Evolutionary conservation across 1,140 invertebrate genomes (phyloP), one percentile per base, ranked within the genome.

Genomic region (Thrips palmi): DNA sequence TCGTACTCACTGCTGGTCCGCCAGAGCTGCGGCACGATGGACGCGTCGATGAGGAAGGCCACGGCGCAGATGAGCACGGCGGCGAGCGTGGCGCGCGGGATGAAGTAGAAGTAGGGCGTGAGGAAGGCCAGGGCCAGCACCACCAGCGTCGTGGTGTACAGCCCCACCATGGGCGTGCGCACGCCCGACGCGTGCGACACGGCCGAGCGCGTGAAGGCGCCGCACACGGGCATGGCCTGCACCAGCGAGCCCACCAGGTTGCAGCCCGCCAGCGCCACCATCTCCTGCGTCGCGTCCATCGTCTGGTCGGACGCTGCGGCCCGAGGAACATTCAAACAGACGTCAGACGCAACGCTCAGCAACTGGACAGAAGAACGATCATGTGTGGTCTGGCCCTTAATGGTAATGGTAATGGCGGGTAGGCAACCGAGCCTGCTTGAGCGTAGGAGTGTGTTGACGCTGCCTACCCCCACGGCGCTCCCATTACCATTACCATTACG

Each of bases 171-270:
- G 11, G 78, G 70, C 2, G 79, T 81, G 45, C 67, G 65, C 2
- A 82, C 71, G 27, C 80, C 79, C 56, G 74, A 78, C 14, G 75
- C 74, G 44, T 68, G 70, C 50, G 74, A 74, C 0, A 86, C 71
- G 27, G 79, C 80, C 39, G 77, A 78, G 47, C 75, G 60, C 0
- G 71, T 71, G 51, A 78, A 74, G 1, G 74, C 75, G 20, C 72
- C 80, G 33, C 73, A 73, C 4, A 74, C 67, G 18, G 80, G 80
- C 57, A 74, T 71, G 0, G 77, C 71, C 1, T 63, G 65, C 3
- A 82, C 64, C 53, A 81, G 81, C 17, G 74, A 74, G 27, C 76
- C 77, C 11, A 71, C 34, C 33, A 84, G 63, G 48, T 84, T 84
- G 45, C 71, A 74, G 0, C 73, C 20, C 7, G 73, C 72, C 2